Evolutionary conservation across 92 coral and sea anemone genomes (phyloP).

Genomic region (Pocillopora grandis): DNA sequence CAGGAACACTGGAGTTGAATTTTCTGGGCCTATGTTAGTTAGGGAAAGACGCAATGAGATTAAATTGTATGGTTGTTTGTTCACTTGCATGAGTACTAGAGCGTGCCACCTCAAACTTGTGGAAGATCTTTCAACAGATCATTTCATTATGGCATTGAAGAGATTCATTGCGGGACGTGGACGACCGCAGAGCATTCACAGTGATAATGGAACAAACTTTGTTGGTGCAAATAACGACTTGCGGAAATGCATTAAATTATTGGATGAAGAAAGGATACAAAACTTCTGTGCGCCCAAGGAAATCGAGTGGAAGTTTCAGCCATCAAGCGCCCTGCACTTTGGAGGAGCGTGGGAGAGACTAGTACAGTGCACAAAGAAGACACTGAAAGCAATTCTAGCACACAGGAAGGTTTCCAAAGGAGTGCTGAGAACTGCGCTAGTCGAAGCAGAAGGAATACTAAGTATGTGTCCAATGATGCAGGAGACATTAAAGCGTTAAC

Average conservation of each 20-base stretch:
- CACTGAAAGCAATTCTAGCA: constrained; percentile 22
- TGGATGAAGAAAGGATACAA: not conserved
- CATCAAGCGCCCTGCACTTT: constrained; percentile 8
- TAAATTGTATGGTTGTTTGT: not conserved
- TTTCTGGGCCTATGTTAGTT: constrained; percentile 30
- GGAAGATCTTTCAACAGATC: not conserved
- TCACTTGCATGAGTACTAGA: too few species aligned
- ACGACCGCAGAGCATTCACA: not conserved
- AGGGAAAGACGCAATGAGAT: constrained; percentile 15
- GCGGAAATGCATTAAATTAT: not conserved
- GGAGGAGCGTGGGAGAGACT: constrained; percentile 30
- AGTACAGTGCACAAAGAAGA: constrained; percentile 18
- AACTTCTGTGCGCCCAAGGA: constrained; percentile 17
- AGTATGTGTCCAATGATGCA: constrained; percentile 6
- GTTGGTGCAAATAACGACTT: not conserved
- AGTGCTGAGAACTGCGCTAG: constrained; percentile 2
- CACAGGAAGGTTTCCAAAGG: constrained; percentile 16
- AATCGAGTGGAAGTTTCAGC: not conserved
- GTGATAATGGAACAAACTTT: not conserved
- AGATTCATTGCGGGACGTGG: not conserved
- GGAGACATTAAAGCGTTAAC: too few species aligned
- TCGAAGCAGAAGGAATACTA: constrained; percentile 30
- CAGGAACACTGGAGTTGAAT: constrained; percentile 39
- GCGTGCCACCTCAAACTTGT: too few species aligned
- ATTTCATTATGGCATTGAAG: not conserved